Percentiles rank a stretch among this genome's conserved stretches.
phyloP scores from a whole-genome alignment of 1,140 invertebrate species.

The Cataglyphis hispanica region DNA sequence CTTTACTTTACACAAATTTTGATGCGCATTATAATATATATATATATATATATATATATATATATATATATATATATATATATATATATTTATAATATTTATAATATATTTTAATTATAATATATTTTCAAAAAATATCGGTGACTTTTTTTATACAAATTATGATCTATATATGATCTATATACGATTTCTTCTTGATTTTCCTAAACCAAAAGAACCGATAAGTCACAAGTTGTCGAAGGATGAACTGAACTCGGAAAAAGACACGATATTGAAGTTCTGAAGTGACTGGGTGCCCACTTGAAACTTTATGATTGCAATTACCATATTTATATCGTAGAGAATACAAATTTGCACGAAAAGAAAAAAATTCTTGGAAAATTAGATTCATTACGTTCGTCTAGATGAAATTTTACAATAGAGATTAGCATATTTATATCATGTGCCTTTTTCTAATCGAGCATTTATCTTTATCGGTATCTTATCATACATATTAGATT shows the following conservation, averaged over 20 bases:
- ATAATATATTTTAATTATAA: too few species aligned
- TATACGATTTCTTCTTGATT: not conserved
- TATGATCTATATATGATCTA: too few species aligned
- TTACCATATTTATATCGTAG: not conserved
- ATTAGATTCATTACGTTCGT: not conserved
- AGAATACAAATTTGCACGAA: not conserved
- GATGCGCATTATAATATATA: not conserved
- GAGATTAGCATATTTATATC: not conserved
- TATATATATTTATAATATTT: too few species aligned
- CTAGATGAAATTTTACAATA: not conserved
- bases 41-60: too few species aligned
- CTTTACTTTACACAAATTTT: slow-evolving; percentile 2
- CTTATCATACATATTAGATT: not conserved
- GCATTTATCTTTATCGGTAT: not conserved
- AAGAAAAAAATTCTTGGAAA: not conserved
- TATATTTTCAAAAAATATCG: not conserved
- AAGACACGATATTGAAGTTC: slow-evolving; percentile 7
- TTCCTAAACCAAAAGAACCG: not conserved
- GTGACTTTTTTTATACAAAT: not conserved
- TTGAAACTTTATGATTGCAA: slow-evolving; percentile 34
- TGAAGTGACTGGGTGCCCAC: not conserved
- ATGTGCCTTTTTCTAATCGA: not conserved
- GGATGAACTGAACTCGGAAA: not conserved
- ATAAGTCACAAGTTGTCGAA: slow-evolving; percentile 26
- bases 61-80: too few species aligned